phyloP scores from a whole-genome alignment of 1,140 invertebrate species.

The Augochlora pura region DNA sequence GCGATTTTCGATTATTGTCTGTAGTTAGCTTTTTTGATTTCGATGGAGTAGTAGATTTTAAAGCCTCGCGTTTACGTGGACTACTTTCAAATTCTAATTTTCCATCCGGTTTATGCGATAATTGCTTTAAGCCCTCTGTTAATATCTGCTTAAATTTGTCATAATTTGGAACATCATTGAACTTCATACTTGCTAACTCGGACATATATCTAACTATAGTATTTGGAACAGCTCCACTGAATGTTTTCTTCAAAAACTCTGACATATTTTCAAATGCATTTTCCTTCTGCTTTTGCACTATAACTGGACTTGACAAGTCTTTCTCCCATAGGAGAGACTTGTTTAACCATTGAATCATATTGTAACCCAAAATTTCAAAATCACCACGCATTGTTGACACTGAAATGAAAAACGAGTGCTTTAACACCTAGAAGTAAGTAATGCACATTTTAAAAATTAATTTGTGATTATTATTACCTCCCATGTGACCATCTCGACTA shows the following conservation, averaged over 20 bases:
- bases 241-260: conserved; percentile 83
- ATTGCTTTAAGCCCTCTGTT: conserved; percentile 66
- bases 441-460: not conserved
- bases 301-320: conserved; percentile 82
- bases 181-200: conserved; percentile 66
- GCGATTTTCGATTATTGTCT: conserved; percentile 25
- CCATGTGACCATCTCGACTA: conserved; percentile 94
- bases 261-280: conserved; percentile 85
- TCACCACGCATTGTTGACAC: conserved; percentile 93
- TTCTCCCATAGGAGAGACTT: conserved; percentile 92
- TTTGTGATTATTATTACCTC: conserved; percentile 78
- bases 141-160: conserved; percentile 72
- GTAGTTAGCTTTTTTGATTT: conserved; percentile 40
- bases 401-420: conserved; percentile 67
- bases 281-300: conserved; percentile 88
- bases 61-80: not conserved
- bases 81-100: conserved; percentile 70
- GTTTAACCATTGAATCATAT: conserved; percentile 94
- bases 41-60: conserved; percentile 48
- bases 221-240: conserved; percentile 80
- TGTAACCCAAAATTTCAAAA: conserved; percentile 95
- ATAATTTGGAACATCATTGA: conserved; percentile 73
- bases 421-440: conserved; percentile 8
- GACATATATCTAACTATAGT: conserved; percentile 69
- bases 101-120: conserved; percentile 68